phyloP scores from a whole-genome alignment of 1,140 invertebrate species.

The Drosophila kanapiae region DNA sequence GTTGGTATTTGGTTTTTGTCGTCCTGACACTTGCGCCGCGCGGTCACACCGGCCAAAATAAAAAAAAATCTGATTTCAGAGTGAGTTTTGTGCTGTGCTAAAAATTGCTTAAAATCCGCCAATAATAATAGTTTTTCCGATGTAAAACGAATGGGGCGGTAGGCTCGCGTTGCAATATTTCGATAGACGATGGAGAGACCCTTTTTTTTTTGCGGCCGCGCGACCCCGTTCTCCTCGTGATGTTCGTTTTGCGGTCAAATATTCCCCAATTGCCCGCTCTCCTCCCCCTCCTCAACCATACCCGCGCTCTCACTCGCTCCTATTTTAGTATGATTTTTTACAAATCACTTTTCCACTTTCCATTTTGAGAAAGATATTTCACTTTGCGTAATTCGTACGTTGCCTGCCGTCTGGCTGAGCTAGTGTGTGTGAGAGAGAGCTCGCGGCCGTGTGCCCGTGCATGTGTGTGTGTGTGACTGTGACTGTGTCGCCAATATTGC shows the following conservation, averaged over 20 bases:
- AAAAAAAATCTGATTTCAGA: conserved; percentile 35
- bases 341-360: conserved; percentile 78
- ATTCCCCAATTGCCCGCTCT: conserved; percentile 6
- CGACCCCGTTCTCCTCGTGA: conserved; percentile 36
- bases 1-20: not conserved
- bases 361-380: conserved; percentile 84
- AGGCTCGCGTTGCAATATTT: conserved; percentile 2
- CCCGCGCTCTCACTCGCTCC: conserved; percentile 5
- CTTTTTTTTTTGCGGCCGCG: conserved; percentile 14
- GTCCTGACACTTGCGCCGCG: not conserved
- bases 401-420: conserved; percentile 52
- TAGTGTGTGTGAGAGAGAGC: conserved; percentile 47
- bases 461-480: conserved; percentile 39
- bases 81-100: conserved; percentile 28
- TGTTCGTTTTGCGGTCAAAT: conserved; percentile 43
- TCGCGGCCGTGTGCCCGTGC: conserved; percentile 24
- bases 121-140: conserved; percentile 1
- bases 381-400: conserved; percentile 84
- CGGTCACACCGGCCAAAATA: conserved; percentile 46
- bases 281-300: conserved; percentile 7
- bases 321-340: conserved; percentile 30
- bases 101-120: conserved; percentile 28
- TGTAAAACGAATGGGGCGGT: not conserved
- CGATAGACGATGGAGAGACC: not conserved
- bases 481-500: conserved; percentile 68